Evolutionary conservation across 2,113 vertebrate species (phyloP).

Genomic region (Brevimyrus niger): DNA sequence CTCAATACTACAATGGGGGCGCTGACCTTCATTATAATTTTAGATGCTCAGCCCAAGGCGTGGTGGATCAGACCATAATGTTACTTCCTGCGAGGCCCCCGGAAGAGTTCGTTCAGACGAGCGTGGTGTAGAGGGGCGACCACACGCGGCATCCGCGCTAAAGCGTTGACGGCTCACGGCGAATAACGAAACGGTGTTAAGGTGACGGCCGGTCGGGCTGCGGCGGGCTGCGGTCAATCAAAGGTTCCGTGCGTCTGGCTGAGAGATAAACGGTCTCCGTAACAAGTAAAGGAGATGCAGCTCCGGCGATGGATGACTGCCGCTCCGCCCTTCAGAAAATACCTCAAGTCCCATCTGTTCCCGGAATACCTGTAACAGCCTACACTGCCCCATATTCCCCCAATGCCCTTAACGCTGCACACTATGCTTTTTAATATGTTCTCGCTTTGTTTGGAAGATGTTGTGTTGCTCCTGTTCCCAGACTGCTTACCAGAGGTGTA

Average conservation of each 20-base stretch:
- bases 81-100: not conserved
- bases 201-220: too few relatives aligned
- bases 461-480: not conserved
- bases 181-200: not conserved
- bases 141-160: not conserved
- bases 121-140: not conserved
- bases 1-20: slow-evolving; percentile 3
- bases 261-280: not conserved
- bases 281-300: not conserved
- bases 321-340: slow-evolving; percentile 7
- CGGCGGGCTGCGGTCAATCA: not conserved
- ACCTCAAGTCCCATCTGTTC: not conserved
- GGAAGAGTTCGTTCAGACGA: not conserved
- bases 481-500: not conserved
- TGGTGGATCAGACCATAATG: not conserved
- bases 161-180: not conserved
- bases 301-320: not conserved
- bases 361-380: not conserved
- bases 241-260: not conserved
- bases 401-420: not conserved
- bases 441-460: not conserved
- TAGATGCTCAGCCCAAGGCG: not conserved
- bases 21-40: slow-evolving; percentile 13
- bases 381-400: not conserved
- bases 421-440: not conserved